These are phyloP conservation scores for Atlantisia rogersi DNA, from an alignment of 2,113 vertebrate species.

Conservation along the genomic window DNA sequence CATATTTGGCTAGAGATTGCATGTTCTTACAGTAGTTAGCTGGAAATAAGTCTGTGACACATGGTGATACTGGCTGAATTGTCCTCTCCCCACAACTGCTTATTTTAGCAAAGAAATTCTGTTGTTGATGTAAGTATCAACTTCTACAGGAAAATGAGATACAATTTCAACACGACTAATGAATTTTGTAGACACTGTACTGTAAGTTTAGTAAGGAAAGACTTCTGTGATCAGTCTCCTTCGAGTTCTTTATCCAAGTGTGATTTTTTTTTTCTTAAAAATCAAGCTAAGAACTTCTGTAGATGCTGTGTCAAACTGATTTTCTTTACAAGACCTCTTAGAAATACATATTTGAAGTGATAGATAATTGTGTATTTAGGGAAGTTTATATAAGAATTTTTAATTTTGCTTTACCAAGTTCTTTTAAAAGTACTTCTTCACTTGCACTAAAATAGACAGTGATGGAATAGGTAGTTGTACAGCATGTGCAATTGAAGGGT, in stretches of 20 bases:
- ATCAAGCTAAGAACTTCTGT: neutral
- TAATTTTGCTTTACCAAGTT: neutral
- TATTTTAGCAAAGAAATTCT: neutral
- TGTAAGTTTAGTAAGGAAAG: neutral
- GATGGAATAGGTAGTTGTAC: neutral
- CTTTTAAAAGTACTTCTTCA: neutral
- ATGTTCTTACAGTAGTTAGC: neutral
- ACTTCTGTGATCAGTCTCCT: neutral
- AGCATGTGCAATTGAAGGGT: neutral
- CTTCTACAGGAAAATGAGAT: neutral
- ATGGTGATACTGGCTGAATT: neutral
- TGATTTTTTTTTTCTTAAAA: neutral
- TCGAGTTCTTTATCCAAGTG: neutral
- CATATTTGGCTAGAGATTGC: neutral
- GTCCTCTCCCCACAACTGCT: neutral
- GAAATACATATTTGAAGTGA: neutral
- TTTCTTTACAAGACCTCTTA: neutral
- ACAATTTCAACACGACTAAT: neutral
- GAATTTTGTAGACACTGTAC: neutral
- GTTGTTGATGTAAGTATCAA: neutral
- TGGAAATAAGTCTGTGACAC: neutral
- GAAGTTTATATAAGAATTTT: neutral
- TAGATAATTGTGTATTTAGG: neutral
- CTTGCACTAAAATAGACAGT: neutral
- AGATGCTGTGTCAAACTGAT: neutral